phyloP scores from a whole-genome alignment of 2,797 vertebrate species.

The Esox masquinongy region DNA sequence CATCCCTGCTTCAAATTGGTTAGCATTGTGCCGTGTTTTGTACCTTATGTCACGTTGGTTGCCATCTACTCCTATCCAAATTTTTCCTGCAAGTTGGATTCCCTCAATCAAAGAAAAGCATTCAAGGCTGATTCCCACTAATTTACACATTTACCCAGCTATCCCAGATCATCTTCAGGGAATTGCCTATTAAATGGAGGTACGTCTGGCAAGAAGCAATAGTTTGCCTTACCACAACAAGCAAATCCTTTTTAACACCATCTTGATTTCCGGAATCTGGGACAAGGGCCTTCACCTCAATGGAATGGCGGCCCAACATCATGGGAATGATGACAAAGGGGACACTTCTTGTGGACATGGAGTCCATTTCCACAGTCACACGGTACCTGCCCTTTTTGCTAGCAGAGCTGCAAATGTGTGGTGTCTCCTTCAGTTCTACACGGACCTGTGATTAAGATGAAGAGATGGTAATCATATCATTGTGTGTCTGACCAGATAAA shows the following conservation, averaged over 20 bases:
- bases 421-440: slow-evolving; percentile 76
- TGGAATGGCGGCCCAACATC: slow-evolving; percentile 57
- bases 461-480: not conserved
- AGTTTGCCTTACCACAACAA: slow-evolving; percentile 82
- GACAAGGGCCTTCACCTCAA: slow-evolving; percentile 83
- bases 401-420: slow-evolving; percentile 80
- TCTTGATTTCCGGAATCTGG: slow-evolving; percentile 55
- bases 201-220: not conserved
- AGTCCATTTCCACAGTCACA: slow-evolving; percentile 55
- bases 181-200: not conserved
- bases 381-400: slow-evolving; percentile 70
- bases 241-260: slow-evolving; percentile 78
- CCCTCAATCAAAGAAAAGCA: not conserved
- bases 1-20: not conserved
- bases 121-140: not conserved
- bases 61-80: not conserved
- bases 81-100: not conserved
- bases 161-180: not conserved
- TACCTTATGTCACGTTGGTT: not conserved
- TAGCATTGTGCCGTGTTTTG: not conserved
- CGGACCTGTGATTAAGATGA: slow-evolving; percentile 68
- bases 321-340: slow-evolving; percentile 83
- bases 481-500: not conserved
- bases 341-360: slow-evolving; percentile 63
- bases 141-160: not conserved